Evolutionary conservation across 1,140 invertebrate genomes (phyloP), one percentile per base, ranked within the genome.

Genomic region (Drosophila kanapiae): DNA sequence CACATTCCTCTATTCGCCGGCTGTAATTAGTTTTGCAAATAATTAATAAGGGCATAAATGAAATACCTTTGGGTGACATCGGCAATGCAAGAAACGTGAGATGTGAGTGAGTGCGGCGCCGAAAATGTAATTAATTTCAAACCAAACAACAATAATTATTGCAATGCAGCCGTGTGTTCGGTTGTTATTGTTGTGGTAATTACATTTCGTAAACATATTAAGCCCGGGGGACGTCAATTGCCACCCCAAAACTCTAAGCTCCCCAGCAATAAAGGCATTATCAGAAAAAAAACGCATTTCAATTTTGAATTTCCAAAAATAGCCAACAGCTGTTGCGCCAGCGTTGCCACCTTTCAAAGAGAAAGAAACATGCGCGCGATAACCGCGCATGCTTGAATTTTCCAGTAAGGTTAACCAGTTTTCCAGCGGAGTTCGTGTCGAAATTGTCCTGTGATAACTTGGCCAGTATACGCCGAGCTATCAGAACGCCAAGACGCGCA

Each of bases 401-500:
- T 88, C 84, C 83, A 84, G 58, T 47, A 63, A 67, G 10, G 10
- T 59, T 47, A 54, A 49, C 60, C 42, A 38, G 49, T 71, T 58
- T 88, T 78, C 80, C 82, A 82, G 62, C 51, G 10, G 61, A 68
- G 80, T 54, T 82, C 61, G 60, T 58, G 62, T 64, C 53, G 43
- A 43, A 77, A 64, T 78, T 27, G 38, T 48, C 16, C 27, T 37
- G 59, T 42, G 40, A 67, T 71, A 48, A 56, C 33, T 69, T 48
- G 49, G 80, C 53, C 85, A 87, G 84, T 87, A 88, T 54, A 80
- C 72, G 85, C 77, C 72, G 84, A 88, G 84, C 80, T 78, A 88
- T 87, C 85, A 70, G 76, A 87, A 83, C 84, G 77, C 65, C 51
- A 49, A 63, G 43, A 53, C 82, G 61, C 69, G 57, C 18, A 14